A percentile compares a stretch with the other conserved stretches of the same genome.
These are phyloP conservation scores for Stichopus horrens DNA, from an alignment of 53 echinoderm and acorn worm species.

Conservation along the genomic window DNA sequence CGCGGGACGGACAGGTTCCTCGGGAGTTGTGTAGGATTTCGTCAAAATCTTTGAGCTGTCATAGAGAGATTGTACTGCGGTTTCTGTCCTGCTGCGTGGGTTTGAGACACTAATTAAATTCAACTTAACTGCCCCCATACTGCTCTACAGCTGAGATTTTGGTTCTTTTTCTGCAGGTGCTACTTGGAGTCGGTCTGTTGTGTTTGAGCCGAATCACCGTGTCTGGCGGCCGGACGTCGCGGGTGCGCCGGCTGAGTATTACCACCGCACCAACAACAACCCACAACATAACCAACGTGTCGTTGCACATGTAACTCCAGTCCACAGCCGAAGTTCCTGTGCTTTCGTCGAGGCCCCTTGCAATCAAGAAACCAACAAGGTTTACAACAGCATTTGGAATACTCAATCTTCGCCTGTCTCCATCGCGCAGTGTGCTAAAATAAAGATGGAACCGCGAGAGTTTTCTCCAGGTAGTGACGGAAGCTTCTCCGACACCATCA, in stretches of 20 bases:
- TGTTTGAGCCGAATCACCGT: constrained; percentile 36
- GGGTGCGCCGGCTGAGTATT: constrained; percentile 29
- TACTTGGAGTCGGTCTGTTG: constrained; percentile 34
- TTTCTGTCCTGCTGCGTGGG: constrained; percentile 42
- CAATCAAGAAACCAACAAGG: neutral
- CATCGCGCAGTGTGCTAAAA: constrained; percentile 31
- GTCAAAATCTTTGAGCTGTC: constrained; percentile 25
- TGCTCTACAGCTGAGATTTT: constrained; percentile 19
- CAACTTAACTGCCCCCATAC: constrained; percentile 42
- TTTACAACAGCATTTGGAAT: constrained; percentile 9
- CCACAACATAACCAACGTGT: constrained; percentile 19
- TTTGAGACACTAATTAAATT: constrained; percentile 46
- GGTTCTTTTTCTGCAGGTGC: constrained; percentile 48
- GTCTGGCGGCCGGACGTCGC: constrained; percentile 44
- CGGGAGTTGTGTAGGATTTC: neutral
- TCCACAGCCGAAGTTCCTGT: constrained; percentile 42
- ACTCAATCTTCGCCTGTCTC: constrained; percentile 4
- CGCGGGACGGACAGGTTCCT: neutral
- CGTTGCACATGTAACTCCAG: constrained; percentile 13
- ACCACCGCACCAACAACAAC: constrained; percentile 33
- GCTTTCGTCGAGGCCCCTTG: constrained; percentile 23
- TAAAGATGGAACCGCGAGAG: constrained; percentile 78
- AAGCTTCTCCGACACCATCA: constrained; percentile 35
- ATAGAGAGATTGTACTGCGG: constrained; percentile 28
- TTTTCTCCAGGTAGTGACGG: constrained; percentile 55